phyloP scores from a whole-genome alignment of 2,797 vertebrate species.

The Neoniphon sammara region DNA sequence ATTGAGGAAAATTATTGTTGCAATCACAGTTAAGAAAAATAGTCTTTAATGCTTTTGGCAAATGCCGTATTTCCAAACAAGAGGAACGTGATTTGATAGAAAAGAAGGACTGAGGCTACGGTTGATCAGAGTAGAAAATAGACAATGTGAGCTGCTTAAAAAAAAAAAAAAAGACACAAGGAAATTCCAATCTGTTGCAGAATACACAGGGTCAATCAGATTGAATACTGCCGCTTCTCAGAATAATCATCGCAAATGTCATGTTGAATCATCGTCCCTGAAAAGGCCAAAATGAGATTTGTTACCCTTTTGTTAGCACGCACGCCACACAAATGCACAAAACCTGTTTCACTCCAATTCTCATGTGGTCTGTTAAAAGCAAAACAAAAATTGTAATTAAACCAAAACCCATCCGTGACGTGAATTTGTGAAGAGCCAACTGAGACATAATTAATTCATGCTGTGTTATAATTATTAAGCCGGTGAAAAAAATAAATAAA shows the following conservation, averaged over 20 bases:
- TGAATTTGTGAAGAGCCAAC: slow-evolving; percentile 29
- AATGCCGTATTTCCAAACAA: slow-evolving; percentile 42
- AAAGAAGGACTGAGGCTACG: slow-evolving; percentile 22
- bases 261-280: neutral
- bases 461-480: slow-evolving; percentile 53
- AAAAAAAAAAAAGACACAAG: slow-evolving; percentile 14
- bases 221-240: neutral
- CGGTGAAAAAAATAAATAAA: too few species aligned
- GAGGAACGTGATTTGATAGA: slow-evolving; percentile 42
- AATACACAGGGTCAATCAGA: slow-evolving; percentile 15
- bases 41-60: slow-evolving; percentile 19
- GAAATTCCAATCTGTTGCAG: too few species aligned
- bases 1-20: slow-evolving; percentile 24
- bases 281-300: neutral
- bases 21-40: slow-evolving; percentile 32
- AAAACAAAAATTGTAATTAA: slow-evolving; percentile 44
- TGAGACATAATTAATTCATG: slow-evolving; percentile 61
- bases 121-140: slow-evolving; percentile 48
- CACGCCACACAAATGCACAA: slow-evolving; percentile 19
- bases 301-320: neutral
- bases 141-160: slow-evolving; percentile 21
- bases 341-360: slow-evolving; percentile 10
- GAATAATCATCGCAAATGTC: slow-evolving; percentile 36
- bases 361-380: slow-evolving; percentile 24
- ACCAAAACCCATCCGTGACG: slow-evolving; percentile 33